Evolutionary conservation across 2,888 invertebrate genomes (phyloP).

Genomic region (Campopleginae sp.): DNA sequence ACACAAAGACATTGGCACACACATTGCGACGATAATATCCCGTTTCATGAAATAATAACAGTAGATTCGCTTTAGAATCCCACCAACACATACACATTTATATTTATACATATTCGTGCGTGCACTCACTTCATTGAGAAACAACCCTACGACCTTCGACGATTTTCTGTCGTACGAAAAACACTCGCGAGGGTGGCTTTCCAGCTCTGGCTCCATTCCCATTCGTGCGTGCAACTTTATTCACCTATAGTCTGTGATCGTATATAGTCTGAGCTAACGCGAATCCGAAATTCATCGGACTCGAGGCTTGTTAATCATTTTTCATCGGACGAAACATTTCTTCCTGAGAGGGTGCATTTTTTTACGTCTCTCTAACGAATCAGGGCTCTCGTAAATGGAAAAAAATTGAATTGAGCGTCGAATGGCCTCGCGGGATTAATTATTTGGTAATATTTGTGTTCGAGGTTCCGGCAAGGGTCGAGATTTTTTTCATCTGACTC

Average conservation of each 20-base stretch:
- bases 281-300: constrained; percentile 1
- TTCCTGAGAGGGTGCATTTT: neutral
- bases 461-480: too few species aligned
- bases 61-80: constrained; percentile 22
- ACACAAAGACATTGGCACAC: neutral
- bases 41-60: constrained; percentile 45
- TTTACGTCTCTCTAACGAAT: neutral
- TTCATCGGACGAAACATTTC: neutral
- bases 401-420: too few species aligned
- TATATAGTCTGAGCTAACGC: neutral
- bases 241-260: neutral
- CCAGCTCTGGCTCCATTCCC: constrained; percentile 14
- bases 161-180: constrained; percentile 61
- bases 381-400: too few species aligned
- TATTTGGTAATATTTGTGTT: too few species aligned
- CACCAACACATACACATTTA: neutral
- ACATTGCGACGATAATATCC: constrained; percentile 32
- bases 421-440: too few species aligned
- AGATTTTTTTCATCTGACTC: too few species aligned
- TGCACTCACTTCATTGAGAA: constrained; percentile 23
- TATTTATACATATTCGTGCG: constrained; percentile 33
- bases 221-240: constrained; percentile 36
- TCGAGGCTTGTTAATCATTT: neutral
- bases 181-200: constrained; percentile 50
- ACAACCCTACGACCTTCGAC: constrained; percentile 48